These are phyloP conservation scores for Limenitis camilla DNA, from an alignment of 2,888 invertebrate species.

Conservation along the genomic window DNA sequence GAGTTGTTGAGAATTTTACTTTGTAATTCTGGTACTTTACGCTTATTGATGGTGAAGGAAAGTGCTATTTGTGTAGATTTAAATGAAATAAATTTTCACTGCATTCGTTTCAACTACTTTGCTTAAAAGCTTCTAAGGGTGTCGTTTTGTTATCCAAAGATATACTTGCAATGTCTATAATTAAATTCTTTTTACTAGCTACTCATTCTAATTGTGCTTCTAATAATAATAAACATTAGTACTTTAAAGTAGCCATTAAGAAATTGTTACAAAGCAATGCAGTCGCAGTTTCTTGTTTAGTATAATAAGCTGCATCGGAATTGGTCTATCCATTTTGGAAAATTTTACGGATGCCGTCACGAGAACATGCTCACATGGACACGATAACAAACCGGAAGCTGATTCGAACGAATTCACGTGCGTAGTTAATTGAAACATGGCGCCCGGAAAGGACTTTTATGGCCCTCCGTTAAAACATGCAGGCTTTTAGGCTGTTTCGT, in stretches of 20 bases:
- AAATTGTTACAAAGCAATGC: too few relatives aligned
- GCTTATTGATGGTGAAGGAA: conserved; percentile 20
- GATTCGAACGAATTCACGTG: conserved; percentile 52
- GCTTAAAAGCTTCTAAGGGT: conserved; percentile 22
- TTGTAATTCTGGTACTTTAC: conserved; percentile 12
- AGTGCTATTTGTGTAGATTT: conserved; percentile 22
- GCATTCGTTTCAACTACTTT: conserved; percentile 21
- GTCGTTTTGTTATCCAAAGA: conserved; percentile 10
- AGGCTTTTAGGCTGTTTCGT: conserved; percentile 37
- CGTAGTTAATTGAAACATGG: conserved; percentile 59
- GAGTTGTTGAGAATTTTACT: conserved; percentile 9
- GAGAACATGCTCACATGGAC: conserved; percentile 14
- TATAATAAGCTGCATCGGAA: neutral
- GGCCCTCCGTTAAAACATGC: conserved; percentile 22
- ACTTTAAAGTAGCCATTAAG: too few relatives aligned
- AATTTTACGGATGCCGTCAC: conserved; percentile 3
- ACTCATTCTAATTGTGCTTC: neutral
- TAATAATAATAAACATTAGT: too few relatives aligned
- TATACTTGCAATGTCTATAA: conserved; percentile 1
- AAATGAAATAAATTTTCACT: conserved; percentile 22
- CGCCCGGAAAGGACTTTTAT: conserved; percentile 52
- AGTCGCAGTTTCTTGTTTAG: too few relatives aligned
- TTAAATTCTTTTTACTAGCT: neutral
- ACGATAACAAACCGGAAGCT: conserved; percentile 52
- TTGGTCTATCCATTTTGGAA: neutral